Evolutionary conservation across 2,797 vertebrate genomes (phyloP).

Genomic region (Hydrolagus colliei): DNA sequence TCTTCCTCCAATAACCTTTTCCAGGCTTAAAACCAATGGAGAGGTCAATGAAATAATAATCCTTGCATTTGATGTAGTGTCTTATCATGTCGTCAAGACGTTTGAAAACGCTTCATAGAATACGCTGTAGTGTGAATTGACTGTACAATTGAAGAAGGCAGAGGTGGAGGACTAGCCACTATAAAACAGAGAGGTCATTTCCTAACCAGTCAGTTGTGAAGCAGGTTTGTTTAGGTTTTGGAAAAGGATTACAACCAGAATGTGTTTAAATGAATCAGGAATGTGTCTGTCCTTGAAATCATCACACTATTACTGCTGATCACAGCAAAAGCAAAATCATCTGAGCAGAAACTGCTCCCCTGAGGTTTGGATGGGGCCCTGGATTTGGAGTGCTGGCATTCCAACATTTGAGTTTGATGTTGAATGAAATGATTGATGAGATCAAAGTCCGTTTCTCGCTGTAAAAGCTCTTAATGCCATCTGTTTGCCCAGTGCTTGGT

Average conservation of each 20-base stretch:
- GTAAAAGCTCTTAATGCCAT: not conserved
- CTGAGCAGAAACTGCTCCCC: not conserved
- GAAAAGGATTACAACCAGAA: constrained; percentile 17
- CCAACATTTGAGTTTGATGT: not conserved
- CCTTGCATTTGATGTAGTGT: too few species aligned
- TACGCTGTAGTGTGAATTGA: too few species aligned
- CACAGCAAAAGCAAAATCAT: constrained; percentile 9
- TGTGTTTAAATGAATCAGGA: constrained; percentile 26
- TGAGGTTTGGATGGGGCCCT: constrained; percentile 9
- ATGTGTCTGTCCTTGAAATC: constrained; percentile 25
- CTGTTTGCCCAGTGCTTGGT: not conserved
- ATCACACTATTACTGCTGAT: constrained; percentile 17
- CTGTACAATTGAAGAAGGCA: too few species aligned
- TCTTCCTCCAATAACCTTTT: too few species aligned
- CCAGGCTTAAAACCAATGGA: too few species aligned
- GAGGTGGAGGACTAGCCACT: too few species aligned
- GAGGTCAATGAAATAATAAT: too few species aligned
- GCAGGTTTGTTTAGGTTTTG: constrained; percentile 26
- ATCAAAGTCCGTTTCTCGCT: not conserved
- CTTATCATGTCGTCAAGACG: too few species aligned
- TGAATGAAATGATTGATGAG: not conserved
- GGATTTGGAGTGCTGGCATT: constrained; percentile 2
- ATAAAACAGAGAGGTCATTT: not conserved
- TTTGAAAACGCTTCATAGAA: too few species aligned
- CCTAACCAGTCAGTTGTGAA: constrained; percentile 29